These are phyloP conservation scores for Natator depressus DNA, from an alignment of 2,113 vertebrate genomes.

Conservation along the genomic window DNA sequence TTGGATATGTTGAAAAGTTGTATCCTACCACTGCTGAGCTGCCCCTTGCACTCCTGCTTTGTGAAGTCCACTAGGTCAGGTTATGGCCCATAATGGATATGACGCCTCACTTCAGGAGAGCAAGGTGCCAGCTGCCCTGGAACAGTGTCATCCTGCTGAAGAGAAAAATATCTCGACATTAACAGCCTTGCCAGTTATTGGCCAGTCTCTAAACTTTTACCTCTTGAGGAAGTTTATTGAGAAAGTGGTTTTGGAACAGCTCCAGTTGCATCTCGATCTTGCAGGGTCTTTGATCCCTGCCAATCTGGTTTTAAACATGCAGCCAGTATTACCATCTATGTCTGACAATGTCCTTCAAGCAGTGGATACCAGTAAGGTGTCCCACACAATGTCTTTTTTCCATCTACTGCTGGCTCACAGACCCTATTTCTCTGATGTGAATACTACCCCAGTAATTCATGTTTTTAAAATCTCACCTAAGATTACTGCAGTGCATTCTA, in stretches of 20 bases:
- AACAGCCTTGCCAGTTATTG: background rate
- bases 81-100: background rate
- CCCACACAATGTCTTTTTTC: background rate
- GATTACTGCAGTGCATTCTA: background rate
- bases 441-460: background rate
- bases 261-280: conserved; percentile 39
- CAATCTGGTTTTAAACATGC: conserved; percentile 29
- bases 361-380: rapidly evolving
- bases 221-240: conserved; percentile 56
- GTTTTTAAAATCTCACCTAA: rapidly evolving
- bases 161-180: conserved; percentile 31
- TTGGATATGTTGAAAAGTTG: rapidly evolving
- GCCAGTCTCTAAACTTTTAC: background rate
- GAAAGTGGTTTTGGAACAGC: conserved; percentile 47
- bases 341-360: conserved; percentile 35
- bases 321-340: background rate
- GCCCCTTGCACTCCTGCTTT: background rate
- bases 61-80: background rate
- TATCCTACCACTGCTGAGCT: background rate
- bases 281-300: conserved; percentile 32
- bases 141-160: background rate
- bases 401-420: background rate
- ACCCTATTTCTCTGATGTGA: rapidly evolving
- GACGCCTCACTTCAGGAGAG: background rate
- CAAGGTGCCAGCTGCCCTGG: background rate